A percentile compares a stretch with the other conserved stretches of the same genome.
Conservation (phyloP, 2,888 invertebrate genomes). For the Drosophila paramelanica region DNA sequence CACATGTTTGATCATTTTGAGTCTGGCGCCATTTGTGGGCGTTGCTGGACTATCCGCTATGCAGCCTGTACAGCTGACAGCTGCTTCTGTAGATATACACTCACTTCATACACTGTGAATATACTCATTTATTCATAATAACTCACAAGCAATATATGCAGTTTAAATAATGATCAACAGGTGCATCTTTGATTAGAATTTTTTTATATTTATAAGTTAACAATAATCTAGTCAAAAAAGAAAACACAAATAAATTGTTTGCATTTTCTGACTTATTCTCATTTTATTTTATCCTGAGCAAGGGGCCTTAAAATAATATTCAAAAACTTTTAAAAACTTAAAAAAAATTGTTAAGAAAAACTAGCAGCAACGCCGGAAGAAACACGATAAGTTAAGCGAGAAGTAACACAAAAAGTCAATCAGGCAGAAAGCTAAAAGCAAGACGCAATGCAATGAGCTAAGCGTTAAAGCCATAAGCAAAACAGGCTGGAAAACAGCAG, state of each 20-base stretch:
- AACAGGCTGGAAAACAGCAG: too few species aligned
- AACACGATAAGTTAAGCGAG: neutral
- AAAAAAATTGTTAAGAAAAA: neutral
- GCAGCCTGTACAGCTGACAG: neutral
- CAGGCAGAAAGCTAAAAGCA: too few species aligned
- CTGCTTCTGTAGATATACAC: neutral
- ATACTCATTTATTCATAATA: neutral
- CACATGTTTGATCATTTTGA: conserved; percentile 17
- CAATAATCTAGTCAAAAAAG: too few species aligned
- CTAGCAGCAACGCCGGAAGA: neutral
- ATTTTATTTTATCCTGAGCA: neutral
- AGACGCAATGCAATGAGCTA: too few species aligned
- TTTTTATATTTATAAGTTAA: neutral
- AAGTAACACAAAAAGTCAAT: too few species aligned
- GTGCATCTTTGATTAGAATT: neutral
- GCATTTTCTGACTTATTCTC: neutral
- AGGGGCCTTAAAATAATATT: too few species aligned
- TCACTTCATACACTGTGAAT: neutral
- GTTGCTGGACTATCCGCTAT: neutral
- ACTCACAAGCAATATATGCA: neutral
- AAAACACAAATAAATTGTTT: neutral
- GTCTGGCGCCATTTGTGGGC: conserved; percentile 10
- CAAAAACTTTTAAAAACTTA: too few species aligned
- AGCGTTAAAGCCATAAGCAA: too few species aligned
- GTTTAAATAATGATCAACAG: conserved; percentile 6